A percentile compares a stretch with the other conserved stretches of the same genome.
Conservation (phyloP, 2,888 invertebrate species). For the Koerneria pararmatus region DNA sequence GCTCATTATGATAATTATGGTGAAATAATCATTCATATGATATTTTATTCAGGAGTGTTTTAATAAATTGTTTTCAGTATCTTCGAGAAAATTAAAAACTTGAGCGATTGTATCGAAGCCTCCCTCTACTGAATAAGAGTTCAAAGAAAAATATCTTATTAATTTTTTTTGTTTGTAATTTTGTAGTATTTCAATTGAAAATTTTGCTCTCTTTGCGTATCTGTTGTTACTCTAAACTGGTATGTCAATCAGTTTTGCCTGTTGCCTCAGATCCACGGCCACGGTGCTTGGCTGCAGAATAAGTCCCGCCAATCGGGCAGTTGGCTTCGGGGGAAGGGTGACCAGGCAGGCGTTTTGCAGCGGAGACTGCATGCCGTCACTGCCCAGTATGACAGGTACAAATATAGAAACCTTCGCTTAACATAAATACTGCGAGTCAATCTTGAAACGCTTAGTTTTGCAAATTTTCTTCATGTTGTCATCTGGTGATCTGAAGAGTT, state of each 20-base stretch:
- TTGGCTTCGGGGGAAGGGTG: conserved; percentile 58
- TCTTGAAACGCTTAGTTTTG: too few relatives aligned
- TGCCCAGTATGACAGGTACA: conserved; percentile 72
- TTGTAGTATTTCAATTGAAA: background rate
- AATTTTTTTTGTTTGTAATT: background rate
- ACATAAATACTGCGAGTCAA: too few relatives aligned
- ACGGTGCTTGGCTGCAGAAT: conserved; percentile 48
- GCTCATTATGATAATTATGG: too few relatives aligned
- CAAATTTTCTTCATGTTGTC: too few relatives aligned
- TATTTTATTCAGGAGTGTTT: too few relatives aligned
- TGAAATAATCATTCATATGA: too few relatives aligned
- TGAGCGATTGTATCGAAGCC: too few relatives aligned
- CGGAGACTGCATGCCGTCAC: conserved; percentile 75
- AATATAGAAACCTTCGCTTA: background rate
- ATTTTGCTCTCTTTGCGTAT: background rate
- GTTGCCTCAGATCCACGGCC: conserved; percentile 40
- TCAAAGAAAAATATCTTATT: conserved; percentile 65
- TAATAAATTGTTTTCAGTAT: too few relatives aligned
- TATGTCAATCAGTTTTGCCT: background rate
- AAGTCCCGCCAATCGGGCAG: conserved; percentile 40
- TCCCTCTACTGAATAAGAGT: conserved; percentile 81
- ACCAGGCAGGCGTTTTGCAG: conserved; percentile 69
- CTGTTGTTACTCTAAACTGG: background rate
- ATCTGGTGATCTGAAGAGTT: too few relatives aligned
- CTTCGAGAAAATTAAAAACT: too few relatives aligned